Percentiles rank a stretch among this genome's conserved stretches.
phyloP scores from a whole-genome alignment of 2,113 vertebrate genomes.

The Lepidothrix coronata region DNA sequence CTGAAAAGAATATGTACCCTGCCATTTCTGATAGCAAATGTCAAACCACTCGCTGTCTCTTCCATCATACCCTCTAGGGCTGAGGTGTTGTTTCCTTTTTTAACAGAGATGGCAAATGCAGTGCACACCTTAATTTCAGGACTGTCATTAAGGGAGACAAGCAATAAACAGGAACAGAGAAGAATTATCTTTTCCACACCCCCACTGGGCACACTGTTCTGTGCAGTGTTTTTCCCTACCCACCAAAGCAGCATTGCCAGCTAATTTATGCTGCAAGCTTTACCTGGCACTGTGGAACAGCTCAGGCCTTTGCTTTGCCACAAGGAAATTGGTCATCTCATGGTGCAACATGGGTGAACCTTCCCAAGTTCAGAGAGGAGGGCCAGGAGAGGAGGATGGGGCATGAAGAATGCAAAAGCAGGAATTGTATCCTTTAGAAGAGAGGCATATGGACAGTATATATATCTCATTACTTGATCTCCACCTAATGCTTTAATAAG shows the following conservation, averaged over 20 bases:
- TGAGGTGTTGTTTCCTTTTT: neutral
- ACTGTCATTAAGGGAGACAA: neutral
- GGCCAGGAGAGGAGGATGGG: neutral
- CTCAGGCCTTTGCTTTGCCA: neutral
- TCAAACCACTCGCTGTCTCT: neutral
- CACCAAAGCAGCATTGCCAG: neutral
- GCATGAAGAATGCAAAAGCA: neutral
- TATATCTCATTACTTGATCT: neutral
- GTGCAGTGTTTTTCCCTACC: neutral
- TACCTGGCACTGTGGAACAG: neutral
- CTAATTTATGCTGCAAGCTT: neutral
- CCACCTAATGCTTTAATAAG: neutral
- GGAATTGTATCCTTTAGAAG: neutral
- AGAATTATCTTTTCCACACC: neutral
- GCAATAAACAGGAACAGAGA: neutral
- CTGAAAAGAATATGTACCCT: neutral
- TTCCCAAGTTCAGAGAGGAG: neutral
- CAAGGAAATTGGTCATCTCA: neutral
- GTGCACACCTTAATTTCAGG: neutral
- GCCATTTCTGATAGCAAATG: neutral
- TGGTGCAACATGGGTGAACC: fast-evolving
- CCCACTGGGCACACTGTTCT: neutral
- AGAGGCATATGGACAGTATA: neutral
- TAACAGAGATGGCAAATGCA: neutral
- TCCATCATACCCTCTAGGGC: neutral